Evolutionary conservation across 2,888 invertebrate species (phyloP), one percentile per base, ranked within the genome.

Genomic region (Sthenelais limicola): DNA sequence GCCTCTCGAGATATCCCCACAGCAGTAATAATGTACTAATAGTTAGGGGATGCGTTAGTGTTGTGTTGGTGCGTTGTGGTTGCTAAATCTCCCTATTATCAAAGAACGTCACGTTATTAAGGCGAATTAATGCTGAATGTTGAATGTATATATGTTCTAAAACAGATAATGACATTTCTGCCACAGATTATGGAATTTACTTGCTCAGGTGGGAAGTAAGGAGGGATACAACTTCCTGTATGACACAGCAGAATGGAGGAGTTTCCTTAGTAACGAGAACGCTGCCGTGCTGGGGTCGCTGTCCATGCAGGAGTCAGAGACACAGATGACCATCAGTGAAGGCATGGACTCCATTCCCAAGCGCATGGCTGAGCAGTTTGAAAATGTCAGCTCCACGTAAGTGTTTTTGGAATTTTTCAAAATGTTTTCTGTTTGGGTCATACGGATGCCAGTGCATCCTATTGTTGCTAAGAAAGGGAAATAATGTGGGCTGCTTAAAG

Each of bases 231-330:
- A 71, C 62, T 71, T 71, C 54, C 58, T 76, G 32, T 47, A 58
- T 26, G 76, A 76, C 71, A 73, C 73, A 33, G 68, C 69, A 24
- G 74, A 67, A 33, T 76, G 74, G 74, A 24, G 73, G 24, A 70
- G 74, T 30, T 52, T 72, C 30, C 52, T 73, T 4, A 35, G 56
- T 38, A 76, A 76, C 62, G 69, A 58, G 35, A 76, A 76, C 56
- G 76, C 76, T 12, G 76, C 76, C 9, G 32, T 72, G 47, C 67
- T 76, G 47, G 73, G 68, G 32, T 38, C 33, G 43, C 24, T 51
- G 33, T 21, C 62, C 35, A 68, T 52, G 52, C 51, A 48, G 68
- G 21, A 3, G 4, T 26, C 28, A 26, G 49, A 48, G 21, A 28
- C 21, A 15, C 48, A 49, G 1, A 71, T 33, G 32, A 73, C 73